phyloP scores from a whole-genome alignment of 2,113 vertebrate genomes.

The Lophochroa leadbeateri region DNA sequence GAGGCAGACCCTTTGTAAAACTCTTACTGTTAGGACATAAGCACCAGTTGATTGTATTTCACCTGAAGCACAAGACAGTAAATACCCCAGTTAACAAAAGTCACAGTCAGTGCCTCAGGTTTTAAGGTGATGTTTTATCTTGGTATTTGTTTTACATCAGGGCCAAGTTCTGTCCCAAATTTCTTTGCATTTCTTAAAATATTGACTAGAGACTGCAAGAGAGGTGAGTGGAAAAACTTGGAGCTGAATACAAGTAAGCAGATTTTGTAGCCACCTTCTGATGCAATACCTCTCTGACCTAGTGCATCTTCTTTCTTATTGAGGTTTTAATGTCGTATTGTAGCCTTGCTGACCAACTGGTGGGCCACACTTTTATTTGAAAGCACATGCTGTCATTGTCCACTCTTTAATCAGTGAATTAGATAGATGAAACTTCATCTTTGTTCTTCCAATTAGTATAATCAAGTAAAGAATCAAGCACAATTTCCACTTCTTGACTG shows the following conservation, averaged over 20 bases:
- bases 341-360: background rate
- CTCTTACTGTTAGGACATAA: background rate
- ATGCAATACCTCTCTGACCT: background rate
- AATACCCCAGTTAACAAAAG: background rate
- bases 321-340: background rate
- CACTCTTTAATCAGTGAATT: background rate
- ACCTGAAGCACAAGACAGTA: background rate
- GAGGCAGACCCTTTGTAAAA: background rate
- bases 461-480: background rate
- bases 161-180: constrained; percentile 20
- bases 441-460: background rate
- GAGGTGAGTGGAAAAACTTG: background rate
- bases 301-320: background rate
- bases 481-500: background rate
- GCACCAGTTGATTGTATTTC: background rate
- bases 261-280: background rate
- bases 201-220: background rate
- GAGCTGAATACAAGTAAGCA: background rate
- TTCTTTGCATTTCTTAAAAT: constrained; percentile 2
- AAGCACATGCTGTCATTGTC: background rate
- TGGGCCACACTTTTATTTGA: background rate
- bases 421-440: background rate
- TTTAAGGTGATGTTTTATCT: background rate
- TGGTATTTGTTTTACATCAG: constrained; percentile 6
- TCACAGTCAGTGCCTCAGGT: background rate